Base-by-base conservation (phyloP, 2,888 invertebrate species). In the Drosophila rubida region DNA sequence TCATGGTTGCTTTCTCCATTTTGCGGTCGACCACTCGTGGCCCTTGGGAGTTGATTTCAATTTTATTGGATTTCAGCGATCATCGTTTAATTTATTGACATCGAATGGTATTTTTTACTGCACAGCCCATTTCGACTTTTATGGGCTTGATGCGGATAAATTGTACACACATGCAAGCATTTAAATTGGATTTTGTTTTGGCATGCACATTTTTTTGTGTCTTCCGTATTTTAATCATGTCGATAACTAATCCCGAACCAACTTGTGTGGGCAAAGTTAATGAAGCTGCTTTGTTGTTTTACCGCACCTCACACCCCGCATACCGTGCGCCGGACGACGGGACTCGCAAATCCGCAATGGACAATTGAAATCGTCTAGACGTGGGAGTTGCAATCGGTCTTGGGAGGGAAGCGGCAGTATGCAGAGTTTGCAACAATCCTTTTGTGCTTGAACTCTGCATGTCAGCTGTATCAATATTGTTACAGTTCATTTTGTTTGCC, bases 401-500 rank as follows among this genome's bases (percentile, higher is more conserved):
- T 30, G 22, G 8, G 30, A 25, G 41, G 41, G 16, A 16, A 14
- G 37, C 39, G 25, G 46, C 44, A 48, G 63, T 57, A 53, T 53
- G 45, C 22, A 55, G 11, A 32, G 11, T 30, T 41, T 50, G 60
- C 41, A 63, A 69, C 78, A 80, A 80, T 84, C 70, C 84, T 62
- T 80, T 82, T 82, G 80, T 80, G 67, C 72, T 45, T 55, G 61
- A 67, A 62, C 54, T 65, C 80, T 65, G 60, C 63, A 84, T 87
- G 87, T 72, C 84, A 84, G 88, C 84, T 84, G 84, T 83, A 87
- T 78, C 84, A 84, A 84, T 83, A 84, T 84, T 84, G 84, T 84
- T 88, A 72, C 87, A 84, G 84, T 83, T 88, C 87, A 88, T 87
- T 88, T 87, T 84, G 87, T 87, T 88, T 87, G 78, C 74, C 72